phyloP scores from a whole-genome alignment of 1,140 invertebrate species.

The Drosophila quadrilineata region DNA sequence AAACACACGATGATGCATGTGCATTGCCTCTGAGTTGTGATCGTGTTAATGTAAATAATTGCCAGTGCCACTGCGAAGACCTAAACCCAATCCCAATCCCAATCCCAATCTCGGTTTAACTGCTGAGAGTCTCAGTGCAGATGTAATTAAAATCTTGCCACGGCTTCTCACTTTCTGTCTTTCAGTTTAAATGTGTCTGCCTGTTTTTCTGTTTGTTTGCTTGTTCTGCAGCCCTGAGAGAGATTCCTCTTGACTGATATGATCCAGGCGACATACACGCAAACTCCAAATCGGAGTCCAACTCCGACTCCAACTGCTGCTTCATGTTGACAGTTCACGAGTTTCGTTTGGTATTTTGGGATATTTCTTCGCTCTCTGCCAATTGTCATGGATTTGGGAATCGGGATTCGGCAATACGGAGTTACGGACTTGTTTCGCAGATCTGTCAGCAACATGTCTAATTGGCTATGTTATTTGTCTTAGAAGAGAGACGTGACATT shows the following conservation, averaged over 20 bases:
- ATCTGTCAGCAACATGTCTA: conserved; percentile 43
- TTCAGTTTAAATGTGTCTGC: neutral
- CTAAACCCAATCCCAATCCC: conserved; percentile 1
- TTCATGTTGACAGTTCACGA: conserved; percentile 62
- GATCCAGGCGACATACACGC: conserved; percentile 67
- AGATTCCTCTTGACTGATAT: conserved; percentile 74
- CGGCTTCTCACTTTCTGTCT: conserved; percentile 64
- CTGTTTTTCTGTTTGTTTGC: conserved; percentile 20
- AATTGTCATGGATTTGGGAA: conserved; percentile 13
- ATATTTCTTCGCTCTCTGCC: conserved; percentile 37
- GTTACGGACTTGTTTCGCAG: conserved; percentile 9
- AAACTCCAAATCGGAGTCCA: conserved; percentile 30
- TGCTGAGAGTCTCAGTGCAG: conserved; percentile 27
- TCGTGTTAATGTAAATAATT: conserved; percentile 81
- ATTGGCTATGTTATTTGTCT: conserved; percentile 39
- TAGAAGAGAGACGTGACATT: conserved; percentile 4
- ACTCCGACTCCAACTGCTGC: conserved; percentile 19
- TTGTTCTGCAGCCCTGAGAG: conserved; percentile 46
- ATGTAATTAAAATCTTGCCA: conserved; percentile 74
- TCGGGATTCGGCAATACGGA: neutral
- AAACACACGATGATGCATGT: conserved; percentile 79
- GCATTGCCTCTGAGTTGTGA: conserved; percentile 80
- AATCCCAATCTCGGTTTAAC: conserved; percentile 6
- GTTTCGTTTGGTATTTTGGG: conserved; percentile 52
- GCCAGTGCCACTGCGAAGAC: conserved; percentile 51